phyloP scores from a whole-genome alignment of 2,113 vertebrate genomes.

The Myodes glareolus region DNA sequence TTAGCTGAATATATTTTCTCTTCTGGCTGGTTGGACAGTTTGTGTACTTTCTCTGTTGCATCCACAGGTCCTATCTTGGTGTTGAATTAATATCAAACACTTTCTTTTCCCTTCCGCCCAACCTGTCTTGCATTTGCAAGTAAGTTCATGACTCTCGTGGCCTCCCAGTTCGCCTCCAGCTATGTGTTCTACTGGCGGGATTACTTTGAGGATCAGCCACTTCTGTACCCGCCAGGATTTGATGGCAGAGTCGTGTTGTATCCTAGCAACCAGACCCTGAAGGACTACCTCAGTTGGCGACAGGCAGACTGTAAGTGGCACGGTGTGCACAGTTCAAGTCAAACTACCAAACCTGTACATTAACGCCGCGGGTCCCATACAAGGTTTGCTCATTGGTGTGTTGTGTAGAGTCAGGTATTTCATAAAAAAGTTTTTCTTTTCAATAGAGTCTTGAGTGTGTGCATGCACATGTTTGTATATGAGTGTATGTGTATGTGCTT shows the following conservation, averaged over 20 bases:
- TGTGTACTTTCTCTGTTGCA: conserved; percentile 60
- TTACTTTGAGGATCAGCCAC: conserved; percentile 93
- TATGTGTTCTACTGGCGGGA: conserved; percentile 98
- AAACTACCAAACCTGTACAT: not conserved
- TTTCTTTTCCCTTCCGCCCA: conserved; percentile 66
- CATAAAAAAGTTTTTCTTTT: not conserved
- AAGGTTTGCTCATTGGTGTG: not conserved
- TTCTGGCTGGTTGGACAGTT: not conserved
- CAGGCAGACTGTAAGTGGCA: conserved; percentile 96
- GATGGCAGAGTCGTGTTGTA: conserved; percentile 97
- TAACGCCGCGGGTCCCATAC: not conserved
- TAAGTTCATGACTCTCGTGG: conserved; percentile 98
- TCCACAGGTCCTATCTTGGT: not conserved
- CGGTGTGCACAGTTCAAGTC: not conserved
- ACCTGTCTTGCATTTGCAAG: conserved; percentile 85
- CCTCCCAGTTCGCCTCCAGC: conserved; percentile 97
- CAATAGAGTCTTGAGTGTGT: not conserved
- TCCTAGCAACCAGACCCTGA: conserved; percentile 94
- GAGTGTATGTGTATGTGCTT: not conserved
- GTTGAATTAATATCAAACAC: conserved; percentile 54
- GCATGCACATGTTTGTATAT: too few species aligned
- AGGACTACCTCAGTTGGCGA: conserved; percentile 98
- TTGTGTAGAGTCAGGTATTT: conserved; percentile 18
- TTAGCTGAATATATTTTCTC: conserved; percentile 37
- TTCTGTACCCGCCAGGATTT: conserved; percentile 95